Evolutionary conservation across 2,888 invertebrate genomes (phyloP).

Genomic region (Odontocerum albicorne): DNA sequence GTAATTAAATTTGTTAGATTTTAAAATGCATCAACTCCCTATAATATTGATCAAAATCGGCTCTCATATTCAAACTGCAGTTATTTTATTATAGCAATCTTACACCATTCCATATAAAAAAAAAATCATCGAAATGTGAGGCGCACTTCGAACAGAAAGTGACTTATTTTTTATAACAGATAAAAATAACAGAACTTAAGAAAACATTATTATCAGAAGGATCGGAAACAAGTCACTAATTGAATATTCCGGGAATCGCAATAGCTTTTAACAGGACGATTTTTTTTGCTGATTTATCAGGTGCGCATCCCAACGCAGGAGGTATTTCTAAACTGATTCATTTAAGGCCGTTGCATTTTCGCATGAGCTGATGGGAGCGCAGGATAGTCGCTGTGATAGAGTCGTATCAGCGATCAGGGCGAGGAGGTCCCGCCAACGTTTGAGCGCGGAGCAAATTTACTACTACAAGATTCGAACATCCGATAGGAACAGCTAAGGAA

Average conservation of each 20-base stretch:
- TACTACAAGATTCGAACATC: conserved; percentile 28
- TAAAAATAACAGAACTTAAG: too few species aligned
- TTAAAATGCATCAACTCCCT: too few species aligned
- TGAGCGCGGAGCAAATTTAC: conserved; percentile 25
- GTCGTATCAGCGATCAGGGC: conserved; percentile 27
- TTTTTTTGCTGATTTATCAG: conserved; percentile 14
- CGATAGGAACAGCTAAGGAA: conserved; percentile 23
- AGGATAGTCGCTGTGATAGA: conserved; percentile 27
- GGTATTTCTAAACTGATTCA: conserved; percentile 18
- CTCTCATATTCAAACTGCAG: too few species aligned
- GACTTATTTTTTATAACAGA: too few species aligned
- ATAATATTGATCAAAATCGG: too few species aligned
- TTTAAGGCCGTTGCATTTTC: conserved; percentile 13
- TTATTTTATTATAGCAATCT: too few species aligned
- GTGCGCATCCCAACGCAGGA: conserved; percentile 13
- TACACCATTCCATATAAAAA: too few species aligned
- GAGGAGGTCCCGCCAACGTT: conserved; percentile 20
- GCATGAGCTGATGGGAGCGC: conserved; percentile 13
- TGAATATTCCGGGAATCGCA: conserved; percentile 8
- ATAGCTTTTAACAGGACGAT: not conserved
- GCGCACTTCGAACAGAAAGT: too few species aligned
- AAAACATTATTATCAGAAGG: too few species aligned
- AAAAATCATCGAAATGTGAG: too few species aligned
- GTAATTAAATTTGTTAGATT: too few species aligned
- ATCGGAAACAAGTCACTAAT: not conserved